phyloP scores from a whole-genome alignment of 1,140 invertebrate species.

The Drosophila rufa region DNA sequence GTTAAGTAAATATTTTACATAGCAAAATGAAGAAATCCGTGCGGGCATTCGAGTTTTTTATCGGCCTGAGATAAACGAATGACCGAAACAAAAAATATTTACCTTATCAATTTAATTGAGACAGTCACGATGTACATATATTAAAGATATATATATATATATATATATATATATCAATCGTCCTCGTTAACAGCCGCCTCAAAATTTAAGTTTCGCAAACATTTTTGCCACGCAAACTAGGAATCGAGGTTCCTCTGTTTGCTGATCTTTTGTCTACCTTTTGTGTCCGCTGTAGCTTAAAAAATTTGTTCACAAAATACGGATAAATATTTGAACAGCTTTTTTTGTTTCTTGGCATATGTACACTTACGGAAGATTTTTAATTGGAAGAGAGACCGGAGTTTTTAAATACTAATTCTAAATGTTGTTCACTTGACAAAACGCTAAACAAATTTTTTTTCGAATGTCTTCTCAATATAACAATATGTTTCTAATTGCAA shows the following conservation, averaged over 20 bases:
- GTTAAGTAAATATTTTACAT: slow-evolving; percentile 53
- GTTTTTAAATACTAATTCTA: not conserved
- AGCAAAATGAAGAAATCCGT: slow-evolving; percentile 26
- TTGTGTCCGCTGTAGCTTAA: slow-evolving; percentile 7
- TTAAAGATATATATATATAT: slow-evolving; percentile 1
- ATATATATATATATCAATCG: not conserved
- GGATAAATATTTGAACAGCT: slow-evolving; percentile 68
- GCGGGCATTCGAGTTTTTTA: slow-evolving; percentile 54
- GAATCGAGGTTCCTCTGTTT: slow-evolving; percentile 20
- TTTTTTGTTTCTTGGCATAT: slow-evolving; percentile 14
- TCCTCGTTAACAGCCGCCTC: slow-evolving; percentile 4
- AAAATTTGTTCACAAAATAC: slow-evolving; percentile 29
- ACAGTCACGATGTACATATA: slow-evolving; percentile 14
- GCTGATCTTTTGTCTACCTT: slow-evolving; percentile 5
- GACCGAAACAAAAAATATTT: slow-evolving; percentile 42
- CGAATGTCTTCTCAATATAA: too few species aligned
- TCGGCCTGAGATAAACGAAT: slow-evolving; percentile 69
- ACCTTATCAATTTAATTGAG: slow-evolving; percentile 56
- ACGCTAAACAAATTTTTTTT: too few species aligned
- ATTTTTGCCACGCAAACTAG: slow-evolving; percentile 17
- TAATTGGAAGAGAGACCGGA: not conserved
- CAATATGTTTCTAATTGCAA: too few species aligned
- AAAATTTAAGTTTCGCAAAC: slow-evolving; percentile 36
- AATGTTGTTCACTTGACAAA: too few species aligned
- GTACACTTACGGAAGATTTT: slow-evolving; percentile 1